phyloP scores from a whole-genome alignment of 2,113 vertebrate genomes.

The Cromileptes altivelis region DNA sequence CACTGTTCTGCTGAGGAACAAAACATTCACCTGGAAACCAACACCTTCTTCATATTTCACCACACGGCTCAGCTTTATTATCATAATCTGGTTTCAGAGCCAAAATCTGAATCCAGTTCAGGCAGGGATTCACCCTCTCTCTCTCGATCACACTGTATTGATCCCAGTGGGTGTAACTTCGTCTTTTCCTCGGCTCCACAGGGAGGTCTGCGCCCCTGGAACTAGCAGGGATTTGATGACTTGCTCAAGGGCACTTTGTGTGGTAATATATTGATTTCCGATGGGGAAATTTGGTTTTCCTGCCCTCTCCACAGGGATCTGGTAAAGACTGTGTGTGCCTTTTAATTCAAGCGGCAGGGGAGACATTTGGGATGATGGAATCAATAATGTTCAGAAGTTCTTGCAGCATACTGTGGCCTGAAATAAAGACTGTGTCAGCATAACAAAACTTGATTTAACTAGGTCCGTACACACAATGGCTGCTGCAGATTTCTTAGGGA shows the following conservation, averaged over 20 bases:
- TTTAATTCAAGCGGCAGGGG: neutral
- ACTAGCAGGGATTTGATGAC: constrained; percentile 5
- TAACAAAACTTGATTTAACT: too few relatives aligned
- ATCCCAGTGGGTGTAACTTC: neutral
- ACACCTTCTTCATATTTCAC: constrained; percentile 7
- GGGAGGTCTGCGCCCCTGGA: constrained; percentile 3
- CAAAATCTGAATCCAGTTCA: neutral
- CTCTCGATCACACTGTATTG: neutral
- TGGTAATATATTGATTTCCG: constrained; percentile 24
- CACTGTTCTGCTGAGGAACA: neutral
- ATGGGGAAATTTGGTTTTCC: neutral
- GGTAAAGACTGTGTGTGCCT: neutral
- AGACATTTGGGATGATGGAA: neutral
- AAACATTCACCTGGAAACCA: constrained; percentile 45
- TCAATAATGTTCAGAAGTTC: neutral
- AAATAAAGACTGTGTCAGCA: too few relatives aligned
- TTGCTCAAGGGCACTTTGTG: constrained; percentile 21
- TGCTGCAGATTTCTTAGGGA: too few relatives aligned
- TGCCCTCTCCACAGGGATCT: constrained; percentile 3
- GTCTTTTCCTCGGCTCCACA: neutral
- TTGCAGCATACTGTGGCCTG: neutral
- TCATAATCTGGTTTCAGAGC: neutral
- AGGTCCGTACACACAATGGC: too few relatives aligned
- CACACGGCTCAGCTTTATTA: neutral
- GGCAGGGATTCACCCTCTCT: neutral